Conservation (phyloP, 1,140 invertebrate species). For the Drosophila grimshawi region DNA sequence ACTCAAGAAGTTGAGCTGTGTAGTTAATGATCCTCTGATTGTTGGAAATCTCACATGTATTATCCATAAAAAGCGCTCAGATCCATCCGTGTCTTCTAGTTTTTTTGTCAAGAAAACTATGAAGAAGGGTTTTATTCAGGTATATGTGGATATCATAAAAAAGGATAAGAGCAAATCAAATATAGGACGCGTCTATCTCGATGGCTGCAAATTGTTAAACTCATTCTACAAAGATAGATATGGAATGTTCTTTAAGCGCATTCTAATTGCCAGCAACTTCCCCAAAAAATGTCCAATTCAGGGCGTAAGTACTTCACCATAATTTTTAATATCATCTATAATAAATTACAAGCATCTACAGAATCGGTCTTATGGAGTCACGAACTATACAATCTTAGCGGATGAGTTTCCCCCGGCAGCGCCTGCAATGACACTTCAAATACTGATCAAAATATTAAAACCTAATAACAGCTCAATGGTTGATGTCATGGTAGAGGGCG, state of each 20-base stretch:
- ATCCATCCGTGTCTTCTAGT: not conserved
- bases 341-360: too few relatives aligned
- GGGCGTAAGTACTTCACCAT: too few relatives aligned
- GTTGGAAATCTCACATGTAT: not conserved
- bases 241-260: conserved; percentile 27
- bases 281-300: conserved; percentile 36
- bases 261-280: conserved; percentile 38
- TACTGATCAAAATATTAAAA: too few relatives aligned
- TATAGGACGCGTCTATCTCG: conserved; percentile 28
- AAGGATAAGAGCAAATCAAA: conserved; percentile 50
- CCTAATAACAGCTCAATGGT: too few relatives aligned
- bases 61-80: not conserved
- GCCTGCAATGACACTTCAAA: too few relatives aligned
- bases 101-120: not conserved
- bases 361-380: too few relatives aligned
- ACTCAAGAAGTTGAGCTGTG: conserved; percentile 1
- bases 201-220: conserved; percentile 54
- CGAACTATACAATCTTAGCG: too few relatives aligned
- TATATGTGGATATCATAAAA: conserved; percentile 33
- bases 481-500: too few relatives aligned
- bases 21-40: not conserved
- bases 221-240: conserved; percentile 23
- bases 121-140: not conserved
- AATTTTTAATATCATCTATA: too few relatives aligned
- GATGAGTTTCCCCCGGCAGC: too few relatives aligned